Conservation (phyloP, 2,888 invertebrate genomes). For the Drosophila austrosaltans region DNA sequence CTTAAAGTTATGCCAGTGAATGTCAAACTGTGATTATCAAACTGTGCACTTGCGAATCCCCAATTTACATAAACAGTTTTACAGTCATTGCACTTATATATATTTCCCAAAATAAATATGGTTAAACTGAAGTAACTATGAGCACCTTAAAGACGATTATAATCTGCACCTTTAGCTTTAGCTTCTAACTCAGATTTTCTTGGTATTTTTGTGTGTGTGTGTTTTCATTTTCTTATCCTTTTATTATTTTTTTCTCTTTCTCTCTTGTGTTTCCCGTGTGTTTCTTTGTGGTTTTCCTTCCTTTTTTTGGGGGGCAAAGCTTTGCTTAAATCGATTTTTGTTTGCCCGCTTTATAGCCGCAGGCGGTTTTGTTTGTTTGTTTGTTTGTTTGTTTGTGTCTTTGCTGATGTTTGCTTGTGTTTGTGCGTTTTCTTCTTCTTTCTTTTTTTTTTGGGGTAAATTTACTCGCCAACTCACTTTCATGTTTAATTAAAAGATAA, state of each 20-base stretch:
- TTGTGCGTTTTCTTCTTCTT: conserved; percentile 26
- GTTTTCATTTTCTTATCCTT: conserved; percentile 19
- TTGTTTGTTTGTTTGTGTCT: conserved; percentile 38
- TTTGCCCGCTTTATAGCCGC: conserved; percentile 37
- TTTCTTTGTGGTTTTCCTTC: conserved; percentile 19
- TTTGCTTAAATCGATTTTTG: conserved; percentile 50
- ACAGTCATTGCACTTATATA: background rate
- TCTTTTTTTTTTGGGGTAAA: conserved; percentile 47
- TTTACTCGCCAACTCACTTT: conserved; percentile 55
- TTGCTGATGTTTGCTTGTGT: conserved; percentile 24
- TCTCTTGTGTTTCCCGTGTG: background rate
- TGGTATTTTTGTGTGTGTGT: conserved; percentile 3
- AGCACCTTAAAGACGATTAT: conserved; percentile 1
- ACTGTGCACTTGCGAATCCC: too few species aligned
- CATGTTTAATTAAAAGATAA: conserved; percentile 80
- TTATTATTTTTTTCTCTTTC: background rate
- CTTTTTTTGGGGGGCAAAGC: conserved; percentile 18
- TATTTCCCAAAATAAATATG: background rate
- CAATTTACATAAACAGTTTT: background rate
- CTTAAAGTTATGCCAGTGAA: too few species aligned
- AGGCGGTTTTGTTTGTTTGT: conserved; percentile 44
- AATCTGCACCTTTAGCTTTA: background rate
- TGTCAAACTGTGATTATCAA: too few species aligned
- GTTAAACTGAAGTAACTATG: background rate
- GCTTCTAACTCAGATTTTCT: conserved; percentile 1